Evolutionary conservation across 1,140 invertebrate species (phyloP).

Genomic region (Daktulosphaira vitifoliae): DNA sequence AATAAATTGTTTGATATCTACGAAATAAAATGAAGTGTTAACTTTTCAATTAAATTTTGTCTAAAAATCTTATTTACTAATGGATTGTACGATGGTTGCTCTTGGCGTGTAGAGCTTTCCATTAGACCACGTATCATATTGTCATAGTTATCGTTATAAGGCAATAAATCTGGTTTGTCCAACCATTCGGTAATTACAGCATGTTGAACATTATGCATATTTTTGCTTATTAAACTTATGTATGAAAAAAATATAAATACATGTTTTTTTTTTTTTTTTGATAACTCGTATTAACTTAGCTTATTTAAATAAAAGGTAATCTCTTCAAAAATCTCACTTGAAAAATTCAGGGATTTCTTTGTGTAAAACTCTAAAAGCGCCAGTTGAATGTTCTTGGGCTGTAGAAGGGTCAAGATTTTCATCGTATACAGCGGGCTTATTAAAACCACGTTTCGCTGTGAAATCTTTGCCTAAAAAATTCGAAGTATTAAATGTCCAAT

Average conservation of each 20-base stretch:
- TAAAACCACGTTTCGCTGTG: background rate
- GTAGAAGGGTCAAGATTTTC: background rate
- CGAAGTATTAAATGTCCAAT: too few relatives aligned
- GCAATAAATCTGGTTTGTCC: background rate
- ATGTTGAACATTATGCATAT: background rate
- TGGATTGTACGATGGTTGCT: slow-evolving; percentile 20
- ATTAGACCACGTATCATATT: background rate
- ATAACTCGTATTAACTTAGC: too few relatives aligned
- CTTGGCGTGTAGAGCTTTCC: background rate
- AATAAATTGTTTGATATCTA: slow-evolving; percentile 41
- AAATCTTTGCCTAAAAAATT: slow-evolving; percentile 9
- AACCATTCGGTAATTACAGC: slow-evolving; percentile 9
- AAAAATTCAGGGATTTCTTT: background rate
- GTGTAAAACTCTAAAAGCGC: slow-evolving; percentile 10
- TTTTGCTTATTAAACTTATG: slow-evolving; percentile 4
- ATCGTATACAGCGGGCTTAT: background rate
- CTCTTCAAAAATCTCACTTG: background rate
- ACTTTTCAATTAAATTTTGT: background rate
- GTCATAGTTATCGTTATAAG: background rate
- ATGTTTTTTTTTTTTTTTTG: too few relatives aligned
- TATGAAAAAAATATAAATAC: background rate
- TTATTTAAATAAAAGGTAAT: too few relatives aligned
- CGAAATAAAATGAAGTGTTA: background rate
- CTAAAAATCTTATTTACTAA: background rate
- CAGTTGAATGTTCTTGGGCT: slow-evolving; percentile 12